These are phyloP conservation scores for Drosophila lutescens DNA, from an alignment of 2,888 invertebrate species.

Conservation along the genomic window DNA sequence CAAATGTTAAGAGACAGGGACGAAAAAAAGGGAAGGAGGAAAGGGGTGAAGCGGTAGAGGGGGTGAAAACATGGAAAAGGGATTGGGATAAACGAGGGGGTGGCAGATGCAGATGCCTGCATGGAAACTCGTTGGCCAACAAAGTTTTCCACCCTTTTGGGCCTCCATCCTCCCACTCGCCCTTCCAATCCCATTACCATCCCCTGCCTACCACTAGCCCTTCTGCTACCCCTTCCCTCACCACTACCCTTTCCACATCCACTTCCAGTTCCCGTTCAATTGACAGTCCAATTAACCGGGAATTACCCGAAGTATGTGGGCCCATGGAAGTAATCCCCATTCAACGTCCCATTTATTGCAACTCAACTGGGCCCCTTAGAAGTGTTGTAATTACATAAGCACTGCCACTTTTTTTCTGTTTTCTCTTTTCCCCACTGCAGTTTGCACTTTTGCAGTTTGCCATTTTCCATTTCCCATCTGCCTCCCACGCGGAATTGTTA, in stretches of 20 bases:
- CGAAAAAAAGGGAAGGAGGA: not conserved
- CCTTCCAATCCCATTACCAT: slow-evolving; percentile 17
- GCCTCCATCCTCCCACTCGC: not conserved
- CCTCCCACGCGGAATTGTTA: slow-evolving; percentile 20
- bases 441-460: not conserved
- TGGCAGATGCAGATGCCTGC: slow-evolving; percentile 2
- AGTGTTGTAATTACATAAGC: slow-evolving; percentile 40
- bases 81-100: not conserved
- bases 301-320: slow-evolving; percentile 41
- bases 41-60: no score
- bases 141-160: slow-evolving; percentile 25
- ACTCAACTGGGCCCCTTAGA: slow-evolving; percentile 19
- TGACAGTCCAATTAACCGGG: slow-evolving; percentile 45
- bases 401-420: slow-evolving; percentile 13
- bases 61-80: slow-evolving; percentile 7
- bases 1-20: slow-evolving; percentile 34
- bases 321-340: slow-evolving; percentile 42
- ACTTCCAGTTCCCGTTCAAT: slow-evolving; percentile 20
- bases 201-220: not conserved
- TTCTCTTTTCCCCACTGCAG: not conserved
- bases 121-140: slow-evolving; percentile 22
- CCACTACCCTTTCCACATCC: not conserved
- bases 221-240: not conserved
- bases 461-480: no score
- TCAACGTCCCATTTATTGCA: slow-evolving; percentile 25